Evolutionary conservation across 2,113 vertebrate genomes (phyloP).

Genomic region (Bubo blakistoni): DNA sequence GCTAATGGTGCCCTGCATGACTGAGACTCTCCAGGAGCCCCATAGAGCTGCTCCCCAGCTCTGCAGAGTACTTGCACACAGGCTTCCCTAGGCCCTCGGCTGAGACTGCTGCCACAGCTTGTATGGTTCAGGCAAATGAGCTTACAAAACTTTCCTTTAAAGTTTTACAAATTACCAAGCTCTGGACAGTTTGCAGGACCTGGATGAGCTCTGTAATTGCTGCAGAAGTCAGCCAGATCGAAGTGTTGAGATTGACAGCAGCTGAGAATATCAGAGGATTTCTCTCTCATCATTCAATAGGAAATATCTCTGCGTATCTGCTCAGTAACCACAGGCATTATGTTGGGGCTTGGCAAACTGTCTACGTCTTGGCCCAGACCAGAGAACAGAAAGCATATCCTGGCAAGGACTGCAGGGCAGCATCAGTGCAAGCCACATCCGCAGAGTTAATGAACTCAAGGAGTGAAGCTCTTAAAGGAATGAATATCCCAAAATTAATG

Average conservation of each 20-base stretch:
- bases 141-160: not conserved
- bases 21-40: not conserved
- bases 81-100: fast-evolving
- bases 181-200: not conserved
- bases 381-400: not conserved
- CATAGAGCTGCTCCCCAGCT: not conserved
- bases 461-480: constrained; percentile 32
- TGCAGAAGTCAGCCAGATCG: not conserved
- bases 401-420: not conserved
- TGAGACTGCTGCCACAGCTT: not conserved
- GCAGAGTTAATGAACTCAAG: constrained; percentile 1
- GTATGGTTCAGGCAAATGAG: not conserved
- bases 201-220: not conserved
- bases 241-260: not conserved
- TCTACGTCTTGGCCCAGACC: not conserved
- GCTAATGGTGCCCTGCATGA: not conserved
- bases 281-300: not conserved
- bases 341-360: fast-evolving
- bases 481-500: constrained; percentile 41
- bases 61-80: not conserved
- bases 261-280: not conserved
- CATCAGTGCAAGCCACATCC: not conserved
- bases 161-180: not conserved
- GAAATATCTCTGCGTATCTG: not conserved
- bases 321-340: fast-evolving